Conservation (phyloP, 1,140 invertebrate genomes). For the Campoletis sonorensis region DNA sequence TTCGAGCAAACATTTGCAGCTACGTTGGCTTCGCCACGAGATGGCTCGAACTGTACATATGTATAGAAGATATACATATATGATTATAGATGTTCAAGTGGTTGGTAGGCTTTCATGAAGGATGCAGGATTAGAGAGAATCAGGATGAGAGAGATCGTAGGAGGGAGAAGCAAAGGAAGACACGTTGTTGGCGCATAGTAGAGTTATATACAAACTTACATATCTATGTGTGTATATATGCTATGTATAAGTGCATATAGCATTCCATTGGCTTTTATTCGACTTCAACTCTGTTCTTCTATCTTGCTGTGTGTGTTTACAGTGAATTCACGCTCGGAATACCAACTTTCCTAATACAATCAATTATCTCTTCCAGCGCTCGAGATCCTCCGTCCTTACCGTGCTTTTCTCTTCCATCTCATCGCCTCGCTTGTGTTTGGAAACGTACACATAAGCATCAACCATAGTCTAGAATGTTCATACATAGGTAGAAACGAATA, state of each 20-base stretch:
- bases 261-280: conserved; percentile 22
- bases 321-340: conserved; percentile 69
- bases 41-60: conserved; percentile 8
- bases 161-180: background rate
- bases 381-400: conserved; percentile 69
- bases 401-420: conserved; percentile 62
- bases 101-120: conserved; percentile 33
- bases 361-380: conserved; percentile 68
- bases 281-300: background rate
- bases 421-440: conserved; percentile 47
- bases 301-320: conserved; percentile 54
- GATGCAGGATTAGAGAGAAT: background rate
- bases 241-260: background rate
- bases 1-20: conserved; percentile 45
- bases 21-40: background rate
- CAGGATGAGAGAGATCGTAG: conserved; percentile 11
- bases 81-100: background rate
- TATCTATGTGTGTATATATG: background rate
- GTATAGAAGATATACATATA: background rate
- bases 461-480: background rate
- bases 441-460: conserved; percentile 46
- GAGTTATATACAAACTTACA: background rate
- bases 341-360: conserved; percentile 75
- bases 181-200: conserved; percentile 30
- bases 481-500: no score